Evolutionary conservation across 2,888 invertebrate species (phyloP), one percentile per base, ranked within the genome.

Genomic region (Phyllotreta striolata): DNA sequence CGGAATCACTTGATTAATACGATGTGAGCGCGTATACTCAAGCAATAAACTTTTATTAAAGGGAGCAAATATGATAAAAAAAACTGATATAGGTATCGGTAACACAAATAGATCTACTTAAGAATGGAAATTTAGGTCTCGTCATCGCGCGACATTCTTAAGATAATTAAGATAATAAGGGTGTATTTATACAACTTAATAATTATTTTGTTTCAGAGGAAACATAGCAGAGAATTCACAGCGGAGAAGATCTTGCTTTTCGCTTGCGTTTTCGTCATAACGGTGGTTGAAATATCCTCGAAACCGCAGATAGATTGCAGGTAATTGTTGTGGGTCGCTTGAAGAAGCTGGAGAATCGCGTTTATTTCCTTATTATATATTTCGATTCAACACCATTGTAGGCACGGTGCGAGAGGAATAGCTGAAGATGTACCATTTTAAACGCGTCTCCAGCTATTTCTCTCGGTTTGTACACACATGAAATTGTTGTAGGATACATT

Each of bases 261-360:
- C 34, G n/a, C 59, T 44, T 55, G 46, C 10, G 44, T 66, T 49
- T 55, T 66, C 56, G 43, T 64, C 13, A 35, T 63, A 38, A 51
- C 55, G 8, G 37, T 64, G 7, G 49, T 61, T 40, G 63, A 64
- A 59, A 57, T 62, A 7, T 55, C 63, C 38, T 52, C 63, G 6
- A 55, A 49, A 57, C 58, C 63, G 59, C 57, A 58, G 37, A 67
- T 66, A 14, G 62, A 67, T 58, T 70, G 69, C 65, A 68, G 70
- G 70, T 67, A 57, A 46, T 24, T 24, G 24, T 24, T 24, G 24
- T 24, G 24, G 24, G 24, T 24, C 4, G 24, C 24, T 24, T 24
- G 4, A 24, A 24, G 24, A 24, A 24, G 24, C 24, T 24, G 4
- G 2, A 24, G 24, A 24, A 24, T 24, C 4, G 24, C 24, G 1